Percentiles rank a stretch among this genome's conserved stretches.
These are phyloP conservation scores for Aspidiotus destructor DNA, from an alignment of 2,888 invertebrate genomes.

Conservation along the genomic window DNA sequence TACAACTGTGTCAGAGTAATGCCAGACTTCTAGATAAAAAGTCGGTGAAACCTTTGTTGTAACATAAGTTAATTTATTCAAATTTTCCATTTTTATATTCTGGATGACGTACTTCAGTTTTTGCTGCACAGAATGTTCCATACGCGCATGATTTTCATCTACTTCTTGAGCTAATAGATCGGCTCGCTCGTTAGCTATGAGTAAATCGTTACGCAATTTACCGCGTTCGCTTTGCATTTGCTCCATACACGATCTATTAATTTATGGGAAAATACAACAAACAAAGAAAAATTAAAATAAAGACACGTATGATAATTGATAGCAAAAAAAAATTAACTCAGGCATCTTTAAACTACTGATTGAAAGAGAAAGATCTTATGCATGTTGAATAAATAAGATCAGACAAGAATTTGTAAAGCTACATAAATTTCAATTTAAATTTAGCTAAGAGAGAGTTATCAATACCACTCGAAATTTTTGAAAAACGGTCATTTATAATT, in stretches of 20 bases:
- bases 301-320: not conserved
- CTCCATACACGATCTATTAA: constrained; percentile 47
- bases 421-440: too few relatives aligned
- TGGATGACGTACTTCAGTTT: constrained; percentile 46
- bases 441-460: too few relatives aligned
- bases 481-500: too few relatives aligned
- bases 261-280: not conserved
- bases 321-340: not conserved
- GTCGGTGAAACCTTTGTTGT: too few relatives aligned
- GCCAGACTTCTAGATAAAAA: too few relatives aligned
- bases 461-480: too few relatives aligned
- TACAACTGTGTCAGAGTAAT: too few relatives aligned
- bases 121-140: constrained; percentile 65
- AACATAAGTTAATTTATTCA: too few relatives aligned
- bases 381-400: too few relatives aligned
- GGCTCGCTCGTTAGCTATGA: constrained; percentile 72
- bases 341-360: not conserved
- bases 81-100: too few relatives aligned
- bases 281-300: not conserved
- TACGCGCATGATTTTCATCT: constrained; percentile 75
- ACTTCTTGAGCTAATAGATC: constrained; percentile 76
- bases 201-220: constrained; percentile 66
- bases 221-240: constrained; percentile 66
- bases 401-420: too few relatives aligned
- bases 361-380: too few relatives aligned